A percentile compares a stretch with the other conserved stretches of the same genome.
Conservation (phyloP, 1,140 invertebrate genomes). For the Drosophila seguyi region DNA sequence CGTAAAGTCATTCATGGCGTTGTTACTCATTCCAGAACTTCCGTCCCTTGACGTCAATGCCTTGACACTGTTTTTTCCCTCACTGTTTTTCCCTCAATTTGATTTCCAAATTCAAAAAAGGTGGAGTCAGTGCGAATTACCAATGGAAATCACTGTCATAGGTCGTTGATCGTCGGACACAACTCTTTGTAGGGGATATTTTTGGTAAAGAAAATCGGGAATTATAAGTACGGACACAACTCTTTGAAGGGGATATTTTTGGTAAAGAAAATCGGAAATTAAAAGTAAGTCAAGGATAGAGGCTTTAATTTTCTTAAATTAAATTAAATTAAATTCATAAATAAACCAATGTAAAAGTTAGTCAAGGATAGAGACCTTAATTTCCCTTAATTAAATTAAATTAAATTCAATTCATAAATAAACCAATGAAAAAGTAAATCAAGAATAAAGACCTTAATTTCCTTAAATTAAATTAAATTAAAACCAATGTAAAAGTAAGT, state of each 20-base stretch:
- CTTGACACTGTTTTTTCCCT: conserved; percentile 20
- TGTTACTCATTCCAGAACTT: conserved; percentile 39
- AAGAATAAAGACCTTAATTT: neutral
- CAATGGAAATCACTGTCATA: conserved; percentile 56
- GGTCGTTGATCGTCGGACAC: conserved; percentile 41
- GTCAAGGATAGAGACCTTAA: no score
- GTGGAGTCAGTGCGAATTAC: conserved; percentile 12
- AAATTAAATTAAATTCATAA: no score
- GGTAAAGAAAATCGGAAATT: no score
- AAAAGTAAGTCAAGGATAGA: no score
- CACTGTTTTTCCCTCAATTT: conserved; percentile 18
- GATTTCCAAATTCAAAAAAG: conserved; percentile 23
- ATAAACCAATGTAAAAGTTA: no score
- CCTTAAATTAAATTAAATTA: no score
- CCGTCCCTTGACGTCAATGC: conserved; percentile 70
- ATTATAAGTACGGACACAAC: no score
- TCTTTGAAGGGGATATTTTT: no score
- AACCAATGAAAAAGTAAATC: neutral
- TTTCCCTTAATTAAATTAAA: no score
- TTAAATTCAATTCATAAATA: no score
- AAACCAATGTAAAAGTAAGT: neutral
- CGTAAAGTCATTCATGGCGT: neutral
- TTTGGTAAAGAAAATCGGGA: no score
- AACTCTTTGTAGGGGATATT: neutral
- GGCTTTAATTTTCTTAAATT: no score